A percentile compares a stretch with the other conserved stretches of the same genome.
Conservation (phyloP, 2,888 invertebrate genomes). For the Pyrrhosoma nymphula region DNA sequence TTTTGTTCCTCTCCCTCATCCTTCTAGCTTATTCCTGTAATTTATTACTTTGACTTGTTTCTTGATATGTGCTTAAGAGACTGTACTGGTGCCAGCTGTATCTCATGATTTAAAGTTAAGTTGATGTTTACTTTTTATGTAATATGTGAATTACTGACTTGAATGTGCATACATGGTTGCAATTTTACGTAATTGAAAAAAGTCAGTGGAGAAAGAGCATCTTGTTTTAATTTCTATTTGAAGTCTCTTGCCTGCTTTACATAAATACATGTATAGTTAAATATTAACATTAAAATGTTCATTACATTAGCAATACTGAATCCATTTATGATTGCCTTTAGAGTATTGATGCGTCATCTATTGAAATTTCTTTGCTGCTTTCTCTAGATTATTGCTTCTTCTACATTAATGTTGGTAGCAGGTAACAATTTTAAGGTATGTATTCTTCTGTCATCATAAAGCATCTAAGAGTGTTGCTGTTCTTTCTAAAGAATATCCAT, state of each 20-base stretch:
- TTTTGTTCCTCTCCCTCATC: too few relatives aligned
- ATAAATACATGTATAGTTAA: not conserved
- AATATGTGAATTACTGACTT: not conserved
- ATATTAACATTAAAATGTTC: not conserved
- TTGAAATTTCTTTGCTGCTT: slow-evolving; percentile 31
- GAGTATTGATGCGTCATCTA: not conserved
- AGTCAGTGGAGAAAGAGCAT: not conserved
- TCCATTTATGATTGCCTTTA: not conserved
- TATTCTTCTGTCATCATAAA: not conserved
- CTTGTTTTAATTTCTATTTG: not conserved
- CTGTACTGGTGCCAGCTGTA: not conserved
- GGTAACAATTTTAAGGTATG: slow-evolving; percentile 15
- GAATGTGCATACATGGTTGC: too few relatives aligned
- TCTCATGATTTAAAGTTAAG: not conserved
- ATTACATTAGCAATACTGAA: not conserved
- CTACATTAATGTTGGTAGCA: slow-evolving; percentile 13
- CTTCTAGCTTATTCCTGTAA: too few relatives aligned
- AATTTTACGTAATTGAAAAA: too few relatives aligned
- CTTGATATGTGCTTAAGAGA: not conserved
- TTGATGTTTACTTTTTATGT: not conserved
- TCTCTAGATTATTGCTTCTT: slow-evolving; percentile 22
- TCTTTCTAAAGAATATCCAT: not conserved
- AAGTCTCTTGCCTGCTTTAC: too few relatives aligned
- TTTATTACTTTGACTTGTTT: not conserved
- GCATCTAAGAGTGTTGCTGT: not conserved